Evolutionary conservation across 1,140 invertebrate species (phyloP).

Genomic region (Brachionus rubens): DNA sequence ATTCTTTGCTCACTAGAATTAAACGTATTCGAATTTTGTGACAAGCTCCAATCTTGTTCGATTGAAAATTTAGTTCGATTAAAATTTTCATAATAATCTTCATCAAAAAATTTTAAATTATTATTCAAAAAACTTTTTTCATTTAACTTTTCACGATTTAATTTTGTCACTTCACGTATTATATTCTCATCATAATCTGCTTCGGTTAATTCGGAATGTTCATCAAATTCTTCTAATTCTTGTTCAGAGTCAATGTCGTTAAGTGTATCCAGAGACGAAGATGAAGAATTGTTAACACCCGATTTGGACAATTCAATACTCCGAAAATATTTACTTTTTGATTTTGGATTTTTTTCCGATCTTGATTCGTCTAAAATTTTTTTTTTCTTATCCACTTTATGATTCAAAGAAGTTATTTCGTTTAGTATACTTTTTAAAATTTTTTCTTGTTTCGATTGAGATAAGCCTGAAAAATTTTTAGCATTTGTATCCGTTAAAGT

Average conservation of each 20-base stretch:
- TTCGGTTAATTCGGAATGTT: not conserved
- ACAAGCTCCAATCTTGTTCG: slow-evolving; percentile 29
- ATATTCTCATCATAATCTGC: not conserved
- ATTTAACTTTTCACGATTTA: not conserved
- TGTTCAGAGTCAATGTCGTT: slow-evolving; percentile 14
- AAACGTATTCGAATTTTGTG: slow-evolving; percentile 34
- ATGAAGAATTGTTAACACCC: too few relatives aligned
- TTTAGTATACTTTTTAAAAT: slow-evolving; percentile 3
- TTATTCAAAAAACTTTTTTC: not conserved
- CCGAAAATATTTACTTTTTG: not conserved
- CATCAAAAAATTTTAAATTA: not conserved
- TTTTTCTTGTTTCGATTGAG: slow-evolving; percentile 16
- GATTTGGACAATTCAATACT: not conserved
- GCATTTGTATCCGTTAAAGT: not conserved
- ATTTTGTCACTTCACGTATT: not conserved
- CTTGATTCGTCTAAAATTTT: too few relatives aligned
- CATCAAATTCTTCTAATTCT: not conserved
- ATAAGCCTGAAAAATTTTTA: slow-evolving; percentile 2
- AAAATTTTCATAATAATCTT: not conserved
- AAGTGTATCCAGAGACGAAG: slow-evolving; percentile 9
- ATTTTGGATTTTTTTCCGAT: too few relatives aligned
- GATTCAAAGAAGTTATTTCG: not conserved
- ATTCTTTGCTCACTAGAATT: not conserved
- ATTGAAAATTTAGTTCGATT: not conserved
- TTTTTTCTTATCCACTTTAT: not conserved